Conservation (phyloP, 2,113 vertebrate genomes). For the Ornithorhynchus anatinus region DNA sequence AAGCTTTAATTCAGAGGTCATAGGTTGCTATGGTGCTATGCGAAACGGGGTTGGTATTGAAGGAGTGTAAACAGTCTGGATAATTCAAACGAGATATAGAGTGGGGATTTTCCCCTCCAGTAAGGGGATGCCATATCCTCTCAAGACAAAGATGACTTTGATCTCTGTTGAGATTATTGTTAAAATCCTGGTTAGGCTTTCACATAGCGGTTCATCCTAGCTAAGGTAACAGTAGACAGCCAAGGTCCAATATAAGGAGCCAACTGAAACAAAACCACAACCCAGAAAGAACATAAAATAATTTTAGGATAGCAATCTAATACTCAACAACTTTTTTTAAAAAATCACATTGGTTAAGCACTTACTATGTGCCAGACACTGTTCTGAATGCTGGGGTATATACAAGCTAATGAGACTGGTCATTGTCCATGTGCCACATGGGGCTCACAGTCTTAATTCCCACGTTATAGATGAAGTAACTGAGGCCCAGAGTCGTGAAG, state of each 20-base stretch:
- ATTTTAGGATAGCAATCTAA: constrained; percentile 63
- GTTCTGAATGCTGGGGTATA: too few relatives aligned
- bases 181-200: constrained; percentile 59
- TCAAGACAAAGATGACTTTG: constrained; percentile 39
- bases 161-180: constrained; percentile 46
- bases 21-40: too few relatives aligned
- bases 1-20: neutral
- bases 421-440: too few relatives aligned
- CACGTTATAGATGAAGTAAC: too few relatives aligned
- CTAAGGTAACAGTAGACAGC: constrained; percentile 51
- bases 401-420: too few relatives aligned
- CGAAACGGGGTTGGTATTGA: too few relatives aligned
- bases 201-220: constrained; percentile 54
- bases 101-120: constrained; percentile 7
- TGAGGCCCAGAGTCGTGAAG: too few relatives aligned
- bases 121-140: constrained; percentile 2
- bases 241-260: constrained; percentile 43
- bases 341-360: too few relatives aligned
- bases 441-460: too few relatives aligned
- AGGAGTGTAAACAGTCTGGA: neutral
- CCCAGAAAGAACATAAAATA: constrained; percentile 49
- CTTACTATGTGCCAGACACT: too few relatives aligned
- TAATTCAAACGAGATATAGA: constrained; percentile 24
- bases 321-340: constrained; percentile 58
- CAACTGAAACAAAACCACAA: constrained; percentile 56